Conservation (phyloP, 2,797 vertebrate genomes). For the Phalanger gymnotis region DNA sequence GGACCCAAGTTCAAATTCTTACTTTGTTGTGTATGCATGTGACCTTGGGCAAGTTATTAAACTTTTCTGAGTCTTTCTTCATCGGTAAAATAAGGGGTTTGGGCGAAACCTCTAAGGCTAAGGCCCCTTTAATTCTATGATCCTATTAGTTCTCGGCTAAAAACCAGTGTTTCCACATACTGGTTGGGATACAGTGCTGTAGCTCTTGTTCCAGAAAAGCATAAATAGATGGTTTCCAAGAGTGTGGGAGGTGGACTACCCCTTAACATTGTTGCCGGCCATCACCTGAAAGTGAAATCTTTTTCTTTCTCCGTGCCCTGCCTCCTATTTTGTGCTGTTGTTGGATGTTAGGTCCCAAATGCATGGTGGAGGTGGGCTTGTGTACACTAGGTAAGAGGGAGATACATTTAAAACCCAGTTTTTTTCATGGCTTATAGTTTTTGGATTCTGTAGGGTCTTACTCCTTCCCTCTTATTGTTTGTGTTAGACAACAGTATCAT, state of each 20-base stretch:
- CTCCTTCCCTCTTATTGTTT: slow-evolving; percentile 25
- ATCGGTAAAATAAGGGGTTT: neutral
- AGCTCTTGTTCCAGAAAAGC: slow-evolving; percentile 54
- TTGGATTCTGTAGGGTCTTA: neutral
- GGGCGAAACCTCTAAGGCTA: neutral
- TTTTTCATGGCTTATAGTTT: neutral
- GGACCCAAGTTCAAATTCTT: neutral
- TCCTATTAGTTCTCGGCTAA: slow-evolving; percentile 23
- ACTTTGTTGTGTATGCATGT: neutral
- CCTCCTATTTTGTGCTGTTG: neutral
- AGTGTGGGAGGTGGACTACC: slow-evolving; percentile 5
- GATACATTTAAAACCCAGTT: neutral
- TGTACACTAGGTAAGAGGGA: neutral
- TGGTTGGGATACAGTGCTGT: slow-evolving; percentile 5
- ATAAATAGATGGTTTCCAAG: neutral
- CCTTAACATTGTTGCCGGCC: neutral
- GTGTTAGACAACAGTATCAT: neutral
- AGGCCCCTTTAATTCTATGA: neutral
- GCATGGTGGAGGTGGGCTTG: neutral
- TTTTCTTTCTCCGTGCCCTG: neutral
- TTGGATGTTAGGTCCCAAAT: slow-evolving; percentile 17
- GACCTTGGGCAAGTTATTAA: neutral
- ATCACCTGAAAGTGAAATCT: slow-evolving; percentile 13
- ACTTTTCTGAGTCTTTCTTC: neutral
- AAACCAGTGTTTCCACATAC: slow-evolving; percentile 28